A percentile compares a stretch with the other conserved stretches of the same genome.
Evolutionary conservation across 2,113 vertebrate species (phyloP).

Genomic region (Sturnira hondurensis): DNA sequence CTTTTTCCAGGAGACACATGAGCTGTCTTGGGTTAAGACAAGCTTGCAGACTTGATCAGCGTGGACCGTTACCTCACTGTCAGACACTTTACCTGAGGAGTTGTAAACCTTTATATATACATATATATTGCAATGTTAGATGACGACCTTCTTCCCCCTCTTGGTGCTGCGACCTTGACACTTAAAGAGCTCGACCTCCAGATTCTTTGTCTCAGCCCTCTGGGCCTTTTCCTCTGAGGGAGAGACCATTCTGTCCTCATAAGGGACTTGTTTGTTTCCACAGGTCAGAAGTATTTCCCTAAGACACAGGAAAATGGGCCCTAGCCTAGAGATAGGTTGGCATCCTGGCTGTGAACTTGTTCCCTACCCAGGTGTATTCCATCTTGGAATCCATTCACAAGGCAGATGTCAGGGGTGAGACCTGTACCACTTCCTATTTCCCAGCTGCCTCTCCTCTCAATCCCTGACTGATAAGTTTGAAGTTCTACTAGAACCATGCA

Average conservation of each 20-base stretch:
- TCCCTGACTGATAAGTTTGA: background rate
- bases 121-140: background rate
- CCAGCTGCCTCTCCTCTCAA: constrained; percentile 25
- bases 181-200: constrained; percentile 38
- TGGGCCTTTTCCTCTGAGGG: constrained; percentile 18
- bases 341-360: background rate
- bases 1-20: constrained; percentile 52
- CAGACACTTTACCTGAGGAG: constrained; percentile 75
- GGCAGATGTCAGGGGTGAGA: constrained; percentile 12
- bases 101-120: constrained; percentile 52
- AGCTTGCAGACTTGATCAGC: constrained; percentile 63
- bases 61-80: constrained; percentile 81
- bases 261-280: constrained; percentile 44
- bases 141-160: background rate
- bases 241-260: constrained; percentile 34
- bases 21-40: constrained; percentile 56
- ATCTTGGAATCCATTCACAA: constrained; percentile 16
- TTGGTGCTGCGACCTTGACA: constrained; percentile 24
- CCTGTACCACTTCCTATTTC: constrained; percentile 31
- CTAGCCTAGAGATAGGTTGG: background rate
- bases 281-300: constrained; percentile 22
- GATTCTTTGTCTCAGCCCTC: constrained; percentile 33
- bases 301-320: background rate
- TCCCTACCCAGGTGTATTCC: constrained; percentile 40
- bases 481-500: constrained; percentile 38